These are phyloP conservation scores for Bungarus multicinctus DNA, from an alignment of 2,113 vertebrate genomes.

Conservation along the genomic window DNA sequence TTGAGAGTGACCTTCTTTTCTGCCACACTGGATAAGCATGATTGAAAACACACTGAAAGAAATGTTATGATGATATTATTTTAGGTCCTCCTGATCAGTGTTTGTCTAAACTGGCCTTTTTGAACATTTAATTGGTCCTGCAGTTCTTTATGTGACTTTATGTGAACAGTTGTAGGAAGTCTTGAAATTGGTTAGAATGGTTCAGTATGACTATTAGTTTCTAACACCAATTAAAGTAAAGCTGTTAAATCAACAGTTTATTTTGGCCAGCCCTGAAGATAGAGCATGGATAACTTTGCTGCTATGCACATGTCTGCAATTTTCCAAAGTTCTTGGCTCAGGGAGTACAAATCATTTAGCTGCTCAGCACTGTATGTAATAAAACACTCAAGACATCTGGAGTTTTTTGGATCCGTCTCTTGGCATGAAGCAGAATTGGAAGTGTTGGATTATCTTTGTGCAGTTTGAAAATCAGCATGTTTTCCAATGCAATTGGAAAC, in stretches of 20 bases:
- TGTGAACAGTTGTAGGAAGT: not conserved
- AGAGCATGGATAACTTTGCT: conserved; percentile 42
- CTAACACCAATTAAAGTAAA: conserved; percentile 8
- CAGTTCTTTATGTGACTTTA: not conserved
- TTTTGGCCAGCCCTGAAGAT: conserved; percentile 39
- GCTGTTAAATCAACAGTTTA: not conserved
- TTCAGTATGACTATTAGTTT: conserved; percentile 6
- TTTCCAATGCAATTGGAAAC: conserved; percentile 65
- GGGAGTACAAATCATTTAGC: conserved; percentile 44
- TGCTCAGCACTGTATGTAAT: conserved; percentile 57
- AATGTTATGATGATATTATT: not conserved
- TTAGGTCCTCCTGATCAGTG: not conserved
- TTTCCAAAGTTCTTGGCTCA: conserved; percentile 64
- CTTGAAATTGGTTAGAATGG: conserved; percentile 4
- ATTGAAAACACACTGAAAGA: not conserved
- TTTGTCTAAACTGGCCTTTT: not conserved
- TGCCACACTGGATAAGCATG: not conserved
- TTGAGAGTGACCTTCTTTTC: not conserved
- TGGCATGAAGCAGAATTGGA: conserved; percentile 56
- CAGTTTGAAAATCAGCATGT: conserved; percentile 59
- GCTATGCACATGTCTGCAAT: conserved; percentile 57
- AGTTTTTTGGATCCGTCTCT: conserved; percentile 64
- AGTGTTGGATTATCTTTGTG: conserved; percentile 59
- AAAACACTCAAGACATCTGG: conserved; percentile 70
- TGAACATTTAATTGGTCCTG: not conserved